Percentiles rank a stretch among this genome's conserved stretches.
phyloP scores from a whole-genome alignment of 2,888 invertebrate genomes.

The Drosophila diplacantha region DNA sequence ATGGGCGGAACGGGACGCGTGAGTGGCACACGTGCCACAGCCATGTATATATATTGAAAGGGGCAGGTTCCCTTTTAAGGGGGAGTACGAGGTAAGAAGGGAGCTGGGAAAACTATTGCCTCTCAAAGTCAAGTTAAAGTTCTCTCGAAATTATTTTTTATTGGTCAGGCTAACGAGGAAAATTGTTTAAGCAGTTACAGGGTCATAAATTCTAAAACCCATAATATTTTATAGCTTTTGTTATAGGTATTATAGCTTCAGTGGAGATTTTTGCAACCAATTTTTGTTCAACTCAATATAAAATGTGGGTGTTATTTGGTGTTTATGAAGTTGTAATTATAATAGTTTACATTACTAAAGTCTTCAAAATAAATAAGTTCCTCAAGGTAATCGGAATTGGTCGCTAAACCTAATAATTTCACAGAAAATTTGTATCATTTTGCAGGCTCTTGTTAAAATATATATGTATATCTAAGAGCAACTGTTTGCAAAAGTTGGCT shows the following conservation, averaged over 20 bases:
- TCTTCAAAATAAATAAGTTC: not conserved
- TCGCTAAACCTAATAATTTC: not conserved
- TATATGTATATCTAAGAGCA: not conserved
- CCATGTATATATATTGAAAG: constrained; percentile 9
- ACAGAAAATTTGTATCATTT: not conserved
- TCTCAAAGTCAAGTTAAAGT: constrained; percentile 30
- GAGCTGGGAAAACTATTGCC: constrained; percentile 8
- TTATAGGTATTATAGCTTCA: not conserved
- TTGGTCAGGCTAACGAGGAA: constrained; percentile 5
- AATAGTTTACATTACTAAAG: not conserved
- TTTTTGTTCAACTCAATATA: not conserved
- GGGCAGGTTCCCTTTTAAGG: not conserved
- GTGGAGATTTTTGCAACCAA: not conserved
- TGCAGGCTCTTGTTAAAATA: not conserved
- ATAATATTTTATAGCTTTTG: not conserved
- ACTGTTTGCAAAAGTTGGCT: not conserved
- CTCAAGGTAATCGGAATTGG: not conserved
- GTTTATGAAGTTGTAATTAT: not conserved
- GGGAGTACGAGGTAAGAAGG: not conserved
- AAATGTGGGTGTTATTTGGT: not conserved
- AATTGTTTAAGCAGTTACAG: constrained; percentile 5
- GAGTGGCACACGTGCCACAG: constrained; percentile 55
- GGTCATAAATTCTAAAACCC: constrained; percentile 2
- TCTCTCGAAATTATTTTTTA: constrained; percentile 27
- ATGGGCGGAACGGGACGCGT: constrained; percentile 41